Evolutionary conservation across 2,113 vertebrate species (phyloP).

Genomic region (Glaucomys volans): DNA sequence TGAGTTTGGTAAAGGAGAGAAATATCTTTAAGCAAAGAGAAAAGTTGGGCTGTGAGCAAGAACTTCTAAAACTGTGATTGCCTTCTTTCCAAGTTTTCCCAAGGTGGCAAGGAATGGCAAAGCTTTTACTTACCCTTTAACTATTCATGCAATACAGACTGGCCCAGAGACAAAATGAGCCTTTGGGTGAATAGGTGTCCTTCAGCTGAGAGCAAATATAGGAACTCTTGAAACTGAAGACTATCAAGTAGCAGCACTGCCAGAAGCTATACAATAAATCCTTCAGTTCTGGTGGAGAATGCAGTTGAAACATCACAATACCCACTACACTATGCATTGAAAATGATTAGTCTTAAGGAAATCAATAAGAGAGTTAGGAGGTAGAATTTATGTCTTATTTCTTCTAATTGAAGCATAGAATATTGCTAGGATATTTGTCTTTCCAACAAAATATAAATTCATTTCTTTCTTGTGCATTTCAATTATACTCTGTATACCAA

Average conservation of each 20-base stretch:
- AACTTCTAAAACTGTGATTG: background rate
- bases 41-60: background rate
- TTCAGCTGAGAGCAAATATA: background rate
- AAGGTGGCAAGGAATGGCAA: background rate
- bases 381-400: background rate
- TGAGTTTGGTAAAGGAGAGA: fast-evolving
- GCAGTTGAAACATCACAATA: background rate
- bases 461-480: background rate
- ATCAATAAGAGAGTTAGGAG: background rate
- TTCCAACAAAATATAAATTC: constrained; percentile 27
- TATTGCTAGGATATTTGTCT: background rate
- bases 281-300: background rate
- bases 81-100: background rate
- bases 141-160: background rate
- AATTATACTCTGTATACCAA: background rate
- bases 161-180: background rate
- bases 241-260: background rate
- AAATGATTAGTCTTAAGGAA: background rate
- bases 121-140: background rate
- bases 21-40: background rate
- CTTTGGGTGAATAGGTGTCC: background rate
- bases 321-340: background rate
- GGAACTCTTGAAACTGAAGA: background rate
- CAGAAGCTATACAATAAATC: background rate
- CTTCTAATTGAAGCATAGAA: background rate